Percentiles rank a stretch among this genome's conserved stretches.
Evolutionary conservation across 2,888 invertebrate species (phyloP).

Genomic region (Halocaridina rubra): DNA sequence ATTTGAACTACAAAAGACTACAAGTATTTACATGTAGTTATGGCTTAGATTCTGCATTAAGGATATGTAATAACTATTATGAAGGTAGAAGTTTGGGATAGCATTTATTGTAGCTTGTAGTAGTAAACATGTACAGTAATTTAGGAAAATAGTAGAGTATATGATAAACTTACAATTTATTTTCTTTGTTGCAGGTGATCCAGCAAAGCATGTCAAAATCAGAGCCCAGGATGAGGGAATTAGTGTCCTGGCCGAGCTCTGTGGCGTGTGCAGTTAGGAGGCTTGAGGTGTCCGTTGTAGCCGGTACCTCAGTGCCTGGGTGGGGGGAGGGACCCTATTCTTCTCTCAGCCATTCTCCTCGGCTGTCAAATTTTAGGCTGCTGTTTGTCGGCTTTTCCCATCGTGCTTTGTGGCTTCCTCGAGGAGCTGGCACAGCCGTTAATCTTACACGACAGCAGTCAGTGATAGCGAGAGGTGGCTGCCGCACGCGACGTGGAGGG

Average conservation of each 20-base stretch:
- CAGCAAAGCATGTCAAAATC: constrained; percentile 17
- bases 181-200: constrained; percentile 19
- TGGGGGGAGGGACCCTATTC: constrained; percentile 54
- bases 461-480: constrained; percentile 36
- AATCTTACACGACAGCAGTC: not conserved
- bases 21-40: too few species aligned
- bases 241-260: constrained; percentile 61
- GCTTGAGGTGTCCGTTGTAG: constrained; percentile 28
- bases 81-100: too few species aligned
- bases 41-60: too few species aligned
- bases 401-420: not conserved
- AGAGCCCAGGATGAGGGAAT: constrained; percentile 59
- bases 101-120: too few species aligned
- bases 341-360: constrained; percentile 52
- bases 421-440: too few species aligned
- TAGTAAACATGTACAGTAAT: not conserved
- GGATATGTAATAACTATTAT: too few species aligned
- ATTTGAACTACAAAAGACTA: too few species aligned
- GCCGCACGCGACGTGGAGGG: constrained; percentile 47
- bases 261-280: constrained; percentile 51
- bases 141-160: not conserved
- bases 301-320: constrained; percentile 34
- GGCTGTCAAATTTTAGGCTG: constrained; percentile 1
- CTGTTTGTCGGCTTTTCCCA: not conserved
- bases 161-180: not conserved